A percentile compares a stretch with the other conserved stretches of the same genome.
phyloP scores from a whole-genome alignment of 1,140 invertebrate species.

The Hylaeus anthracinus region DNA sequence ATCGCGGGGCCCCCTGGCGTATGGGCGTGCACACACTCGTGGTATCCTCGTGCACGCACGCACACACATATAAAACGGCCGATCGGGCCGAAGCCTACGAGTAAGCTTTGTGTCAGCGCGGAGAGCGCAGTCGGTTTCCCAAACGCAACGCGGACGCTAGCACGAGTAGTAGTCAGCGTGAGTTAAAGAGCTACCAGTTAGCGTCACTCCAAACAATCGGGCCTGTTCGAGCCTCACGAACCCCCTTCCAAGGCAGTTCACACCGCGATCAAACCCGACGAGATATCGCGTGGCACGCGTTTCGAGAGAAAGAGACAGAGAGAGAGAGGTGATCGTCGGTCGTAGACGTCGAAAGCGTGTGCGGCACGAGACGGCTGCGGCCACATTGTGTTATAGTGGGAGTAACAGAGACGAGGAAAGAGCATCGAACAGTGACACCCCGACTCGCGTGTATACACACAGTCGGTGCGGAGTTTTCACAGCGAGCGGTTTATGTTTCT shows the following conservation, averaged over 20 bases:
- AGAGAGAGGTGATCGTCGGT: too few relatives aligned
- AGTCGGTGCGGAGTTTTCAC: not conserved
- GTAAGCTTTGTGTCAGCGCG: conserved; percentile 49
- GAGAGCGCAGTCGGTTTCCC: conserved; percentile 8
- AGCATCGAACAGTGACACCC: too few relatives aligned
- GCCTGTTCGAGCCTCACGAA: too few relatives aligned
- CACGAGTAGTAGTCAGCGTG: not conserved
- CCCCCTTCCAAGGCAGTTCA: not conserved
- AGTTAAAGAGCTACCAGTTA: too few relatives aligned
- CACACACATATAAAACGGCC: conserved; percentile 13
- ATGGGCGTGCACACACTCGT: conserved; percentile 24
- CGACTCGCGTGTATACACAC: not conserved
- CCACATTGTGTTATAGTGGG: too few relatives aligned
- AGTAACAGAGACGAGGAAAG: too few relatives aligned
- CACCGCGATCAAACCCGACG: too few relatives aligned
- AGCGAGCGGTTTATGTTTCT: not conserved
- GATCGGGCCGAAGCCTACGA: conserved; percentile 44
- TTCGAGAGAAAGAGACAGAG: too few relatives aligned
- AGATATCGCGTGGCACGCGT: not conserved
- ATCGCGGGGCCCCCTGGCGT: conserved; percentile 29
- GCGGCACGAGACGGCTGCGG: not conserved
- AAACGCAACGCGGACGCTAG: conserved; percentile 22
- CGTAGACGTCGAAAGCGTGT: not conserved
- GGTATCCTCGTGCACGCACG: not conserved
- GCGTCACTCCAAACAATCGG: too few relatives aligned